Evolutionary conservation across 1,140 invertebrate genomes (phyloP).

Genomic region (Drosophila ambigua): DNA sequence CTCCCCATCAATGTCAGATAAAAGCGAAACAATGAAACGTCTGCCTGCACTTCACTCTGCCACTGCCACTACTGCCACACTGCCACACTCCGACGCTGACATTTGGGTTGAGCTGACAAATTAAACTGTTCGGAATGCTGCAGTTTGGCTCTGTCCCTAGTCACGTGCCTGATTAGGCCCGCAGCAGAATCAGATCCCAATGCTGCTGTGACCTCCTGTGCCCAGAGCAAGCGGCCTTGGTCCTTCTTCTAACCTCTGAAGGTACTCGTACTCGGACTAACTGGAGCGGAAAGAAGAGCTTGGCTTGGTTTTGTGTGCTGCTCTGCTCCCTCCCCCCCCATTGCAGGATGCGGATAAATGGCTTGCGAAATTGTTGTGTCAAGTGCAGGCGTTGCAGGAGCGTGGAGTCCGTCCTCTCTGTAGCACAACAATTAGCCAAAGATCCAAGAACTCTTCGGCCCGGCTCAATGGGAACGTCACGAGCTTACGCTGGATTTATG

Average conservation of each 20-base stretch:
- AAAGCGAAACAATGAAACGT: constrained; percentile 4
- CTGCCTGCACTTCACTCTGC: too few species aligned
- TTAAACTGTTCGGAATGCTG: neutral
- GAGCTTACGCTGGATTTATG: constrained; percentile 64
- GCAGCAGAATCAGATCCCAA: too few species aligned
- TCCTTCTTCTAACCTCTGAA: constrained; percentile 4
- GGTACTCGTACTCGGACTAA: constrained; percentile 33
- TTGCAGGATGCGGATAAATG: constrained; percentile 48
- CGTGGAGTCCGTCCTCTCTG: neutral
- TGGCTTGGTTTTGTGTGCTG: constrained; percentile 7
- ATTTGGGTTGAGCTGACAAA: too few species aligned
- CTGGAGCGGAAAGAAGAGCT: constrained; percentile 48
- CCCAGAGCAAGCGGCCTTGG: constrained; percentile 10
- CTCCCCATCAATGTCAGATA: constrained; percentile 20
- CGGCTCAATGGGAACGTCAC: constrained; percentile 60
- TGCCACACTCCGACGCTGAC: too few species aligned
- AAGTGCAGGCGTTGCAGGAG: constrained; percentile 52
- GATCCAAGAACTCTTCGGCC: constrained; percentile 24
- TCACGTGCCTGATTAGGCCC: constrained; percentile 26
- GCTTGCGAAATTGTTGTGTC: constrained; percentile 68
- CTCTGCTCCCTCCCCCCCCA: neutral
- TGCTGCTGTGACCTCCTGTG: neutral
- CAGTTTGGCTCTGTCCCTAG: neutral
- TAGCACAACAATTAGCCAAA: constrained; percentile 58
- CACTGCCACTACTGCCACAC: too few species aligned